Conservation (phyloP, 2,113 vertebrate species). For the Cavia porcellus region DNA sequence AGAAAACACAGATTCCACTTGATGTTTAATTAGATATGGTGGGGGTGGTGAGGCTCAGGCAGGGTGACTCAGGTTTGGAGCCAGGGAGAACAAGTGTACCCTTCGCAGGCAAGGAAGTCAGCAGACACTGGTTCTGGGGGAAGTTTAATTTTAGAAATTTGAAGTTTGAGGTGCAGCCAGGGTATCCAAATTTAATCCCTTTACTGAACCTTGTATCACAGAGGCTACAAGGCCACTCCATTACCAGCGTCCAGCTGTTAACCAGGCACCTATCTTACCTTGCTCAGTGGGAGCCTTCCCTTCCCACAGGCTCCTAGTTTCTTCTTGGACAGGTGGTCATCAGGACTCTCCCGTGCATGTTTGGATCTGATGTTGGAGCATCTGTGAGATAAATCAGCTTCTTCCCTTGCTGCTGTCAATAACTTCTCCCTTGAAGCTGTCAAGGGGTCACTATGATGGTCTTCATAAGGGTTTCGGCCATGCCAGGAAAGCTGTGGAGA, state of each 20-base stretch:
- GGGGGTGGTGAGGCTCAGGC: slow-evolving; percentile 34
- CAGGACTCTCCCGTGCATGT: neutral
- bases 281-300: neutral
- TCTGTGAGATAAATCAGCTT: neutral
- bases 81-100: slow-evolving; percentile 37
- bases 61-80: slow-evolving; percentile 65
- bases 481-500: neutral
- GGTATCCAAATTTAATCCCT: slow-evolving; percentile 38
- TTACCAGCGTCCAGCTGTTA: neutral
- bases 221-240: neutral
- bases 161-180: slow-evolving; percentile 49
- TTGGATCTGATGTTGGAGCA: neutral
- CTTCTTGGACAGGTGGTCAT: neutral
- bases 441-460: neutral
- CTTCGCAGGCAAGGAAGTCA: slow-evolving; percentile 70
- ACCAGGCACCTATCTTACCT: neutral
- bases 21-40: slow-evolving; percentile 59
- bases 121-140: slow-evolving; percentile 59
- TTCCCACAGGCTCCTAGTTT: neutral
- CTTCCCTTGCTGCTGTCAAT: slow-evolving; percentile 23
- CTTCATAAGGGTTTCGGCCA: neutral
- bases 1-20: neutral
- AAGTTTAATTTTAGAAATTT: slow-evolving; percentile 71
- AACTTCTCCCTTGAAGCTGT: neutral
- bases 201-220: neutral